Base-by-base conservation (phyloP, 2,888 invertebrate genomes). In the Steinernema scapterisci region DNA sequence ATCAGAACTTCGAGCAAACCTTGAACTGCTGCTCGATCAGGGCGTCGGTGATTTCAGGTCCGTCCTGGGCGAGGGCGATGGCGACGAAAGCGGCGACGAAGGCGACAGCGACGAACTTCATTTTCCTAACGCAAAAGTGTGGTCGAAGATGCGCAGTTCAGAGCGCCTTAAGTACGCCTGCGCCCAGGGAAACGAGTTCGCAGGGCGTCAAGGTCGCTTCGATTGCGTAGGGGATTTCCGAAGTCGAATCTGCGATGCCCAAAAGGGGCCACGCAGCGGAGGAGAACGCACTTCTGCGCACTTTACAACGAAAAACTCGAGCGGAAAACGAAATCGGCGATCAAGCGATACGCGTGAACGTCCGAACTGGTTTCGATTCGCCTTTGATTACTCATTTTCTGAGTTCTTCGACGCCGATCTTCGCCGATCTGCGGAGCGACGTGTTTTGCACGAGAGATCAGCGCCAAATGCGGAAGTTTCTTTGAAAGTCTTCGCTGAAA, bases 1-100 rank as follows among this genome's bases (percentile, higher is more conserved):
- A 54, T 54, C 13, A 23, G 5, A 25, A 54, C 6, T 48, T 5
- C n/a, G 13, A 21, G 21, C 54, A 25, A 23, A 63, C 63, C 63
- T 63, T 63, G 63, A 63, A 63, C 63, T 63, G 63, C 31, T 63
- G 63, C 63, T 63, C 31, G 63, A 63, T 63, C 27, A 63, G 63
- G 7, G 63, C 63, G 38, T 63, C 63, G 16, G 63, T 63, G 63
- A 63, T 63, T 25, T 63, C 63, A 16, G 63, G 63, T 16, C 21
- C 31, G 31, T 27, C 63, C 38, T 63, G 63, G 38, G 31, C 27
- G 16, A 63, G 19, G 16, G 63, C 63, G 31, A 38, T 27, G 63
- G 38, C 38, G 63, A n/a, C 63, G 7, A 63, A 31, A 31, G 27
- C 23, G 63, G 38, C 63, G 63, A 63, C 25, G 63, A 54, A 23